Base-by-base conservation (phyloP, 2,888 invertebrate species). In the Lissocephala sabroskyi region DNA sequence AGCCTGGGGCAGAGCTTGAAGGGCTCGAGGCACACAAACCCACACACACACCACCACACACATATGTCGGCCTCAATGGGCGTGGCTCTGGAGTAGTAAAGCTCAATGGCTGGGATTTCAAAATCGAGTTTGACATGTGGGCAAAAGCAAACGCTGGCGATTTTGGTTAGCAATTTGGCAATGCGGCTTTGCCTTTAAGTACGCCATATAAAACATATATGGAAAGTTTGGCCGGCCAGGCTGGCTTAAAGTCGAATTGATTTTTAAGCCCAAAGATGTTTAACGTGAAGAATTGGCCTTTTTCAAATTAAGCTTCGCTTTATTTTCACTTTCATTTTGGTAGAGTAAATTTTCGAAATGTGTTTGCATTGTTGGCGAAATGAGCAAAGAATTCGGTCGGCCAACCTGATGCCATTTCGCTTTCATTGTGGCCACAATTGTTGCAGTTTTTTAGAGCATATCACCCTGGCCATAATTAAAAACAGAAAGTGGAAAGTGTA, bases 391-490 rank as follows among this genome's bases (percentile, higher is more conserved):
- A 23, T 23, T 23, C 7, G 23, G 4, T 23, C 3, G 23, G 23
- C 23, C 23, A 23, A 23, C 23, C 23, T 23, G 23, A 23, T 7
- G 3, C 4, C 23, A 23, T 23, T 23, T 23, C 7, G 3, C 4
- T 23, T 23, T 23, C 51, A n/a, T n/a, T n/a, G n/a, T n/a, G n/a
- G n/a, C 19, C 52, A 51, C 32, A 32, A 41, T 68, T 71, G 59
- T 67, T 37, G 56, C 49, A 43, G 39, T 39, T 47, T 62, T 71
- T 68, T 68, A 51, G 67, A 62, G 67, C 67, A 46, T 67, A 52
- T 68, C 60, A n/a, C 56, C 62, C 43, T 49, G 60, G 41, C 62
- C 65, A 53, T 50, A 59, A 67, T 71, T 65, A 60, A 41, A 67
- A 73, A 56, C 52, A 53, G 62, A 65, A 65, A 58, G 62, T 67